Percentiles rank a stretch among this genome's conserved stretches.
phyloP scores from a whole-genome alignment of 2,797 vertebrate species.

The Uromys caudimaculatus region DNA sequence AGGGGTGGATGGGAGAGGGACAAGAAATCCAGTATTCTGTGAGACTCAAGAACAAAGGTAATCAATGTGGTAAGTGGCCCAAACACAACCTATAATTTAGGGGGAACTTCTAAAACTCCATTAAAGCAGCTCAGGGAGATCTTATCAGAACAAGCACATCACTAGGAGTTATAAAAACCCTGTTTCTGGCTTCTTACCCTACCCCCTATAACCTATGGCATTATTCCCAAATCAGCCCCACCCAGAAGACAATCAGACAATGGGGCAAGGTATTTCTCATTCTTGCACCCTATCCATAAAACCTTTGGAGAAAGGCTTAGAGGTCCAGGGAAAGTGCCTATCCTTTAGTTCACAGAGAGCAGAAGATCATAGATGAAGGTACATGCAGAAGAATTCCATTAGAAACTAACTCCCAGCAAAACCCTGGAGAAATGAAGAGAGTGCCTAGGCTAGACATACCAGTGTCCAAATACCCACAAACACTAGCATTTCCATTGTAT shows the following conservation, averaged over 20 bases:
- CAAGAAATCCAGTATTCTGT: not conserved
- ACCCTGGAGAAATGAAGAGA: not conserved
- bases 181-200: slow-evolving; percentile 34
- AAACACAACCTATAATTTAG: not conserved
- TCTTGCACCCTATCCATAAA: not conserved
- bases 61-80: not conserved
- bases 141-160: slow-evolving; percentile 30
- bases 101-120: not conserved
- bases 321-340: not conserved
- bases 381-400: not conserved
- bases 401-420: slow-evolving; percentile 51
- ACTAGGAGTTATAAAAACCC: not conserved
- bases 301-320: not conserved
- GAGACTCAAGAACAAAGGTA: slow-evolving; percentile 52
- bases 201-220: slow-evolving; percentile 9
- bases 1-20: slow-evolving; percentile 13
- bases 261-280: not conserved
- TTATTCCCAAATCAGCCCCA: slow-evolving; percentile 27
- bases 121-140: slow-evolving; percentile 15
- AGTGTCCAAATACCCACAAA: not conserved
- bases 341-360: not conserved
- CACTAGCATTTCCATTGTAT: not conserved
- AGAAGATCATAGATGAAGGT: not conserved
- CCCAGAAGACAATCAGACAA: slow-evolving; percentile 57
- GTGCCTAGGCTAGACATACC: not conserved